phyloP scores from a whole-genome alignment of 2,113 vertebrate species.

The Melanocharis versteri region DNA sequence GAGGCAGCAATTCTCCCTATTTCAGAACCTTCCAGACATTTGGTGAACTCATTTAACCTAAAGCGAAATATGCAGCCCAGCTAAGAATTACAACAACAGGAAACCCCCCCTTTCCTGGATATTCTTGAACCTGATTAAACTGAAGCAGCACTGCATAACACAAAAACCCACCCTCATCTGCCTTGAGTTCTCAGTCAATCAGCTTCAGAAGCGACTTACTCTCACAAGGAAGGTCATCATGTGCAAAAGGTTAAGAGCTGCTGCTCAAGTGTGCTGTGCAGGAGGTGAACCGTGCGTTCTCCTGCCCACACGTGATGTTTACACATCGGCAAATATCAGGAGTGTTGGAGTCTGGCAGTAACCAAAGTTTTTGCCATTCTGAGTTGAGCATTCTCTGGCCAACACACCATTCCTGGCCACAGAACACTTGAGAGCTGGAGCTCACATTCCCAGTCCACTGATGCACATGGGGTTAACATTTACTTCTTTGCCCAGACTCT shows the following conservation, averaged over 20 bases:
- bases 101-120: background rate
- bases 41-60: background rate
- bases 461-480: background rate
- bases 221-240: background rate
- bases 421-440: background rate
- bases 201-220: background rate
- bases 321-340: fast-evolving
- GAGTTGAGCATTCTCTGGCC: background rate
- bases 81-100: background rate
- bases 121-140: background rate
- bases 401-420: background rate
- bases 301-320: fast-evolving
- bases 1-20: background rate
- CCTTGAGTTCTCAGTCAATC: background rate
- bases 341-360: background rate
- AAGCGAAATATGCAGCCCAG: background rate
- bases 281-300: background rate
- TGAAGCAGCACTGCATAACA: background rate
- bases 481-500: background rate
- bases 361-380: background rate
- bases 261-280: background rate
- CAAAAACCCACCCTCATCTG: background rate
- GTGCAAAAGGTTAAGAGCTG: background rate
- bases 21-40: background rate
- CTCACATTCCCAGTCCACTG: background rate